Conservation (phyloP, 2,888 invertebrate genomes). For the Rotaria magnacalcarata region DNA sequence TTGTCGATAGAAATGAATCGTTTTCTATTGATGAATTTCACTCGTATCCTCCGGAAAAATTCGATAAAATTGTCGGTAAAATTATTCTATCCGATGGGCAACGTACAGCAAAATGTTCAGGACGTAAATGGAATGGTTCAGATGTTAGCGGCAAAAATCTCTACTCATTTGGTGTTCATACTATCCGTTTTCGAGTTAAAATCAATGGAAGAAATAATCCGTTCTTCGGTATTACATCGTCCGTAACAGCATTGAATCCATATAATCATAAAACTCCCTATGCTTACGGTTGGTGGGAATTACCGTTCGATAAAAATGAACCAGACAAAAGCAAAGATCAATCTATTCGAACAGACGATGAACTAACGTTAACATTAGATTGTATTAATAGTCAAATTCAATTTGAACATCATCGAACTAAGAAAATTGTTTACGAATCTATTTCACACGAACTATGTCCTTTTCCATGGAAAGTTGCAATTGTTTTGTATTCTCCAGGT, state of each 20-base stretch:
- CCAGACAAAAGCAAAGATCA: background rate
- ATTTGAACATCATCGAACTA: background rate
- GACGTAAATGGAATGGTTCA: background rate
- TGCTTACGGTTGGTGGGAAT: background rate
- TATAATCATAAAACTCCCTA: background rate
- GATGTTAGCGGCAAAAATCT: background rate
- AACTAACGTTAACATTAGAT: background rate
- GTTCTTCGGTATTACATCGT: background rate
- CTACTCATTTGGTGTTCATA: background rate
- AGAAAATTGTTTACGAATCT: background rate
- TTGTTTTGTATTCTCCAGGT: conserved; percentile 2
- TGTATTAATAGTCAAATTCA: background rate
- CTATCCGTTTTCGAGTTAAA: background rate
- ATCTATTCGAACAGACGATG: background rate
- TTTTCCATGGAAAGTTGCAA: background rate
- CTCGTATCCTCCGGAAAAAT: background rate
- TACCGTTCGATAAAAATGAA: background rate
- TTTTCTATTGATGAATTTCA: background rate
- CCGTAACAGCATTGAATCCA: background rate
- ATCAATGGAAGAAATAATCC: background rate
- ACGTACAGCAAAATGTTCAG: background rate
- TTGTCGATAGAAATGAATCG: background rate
- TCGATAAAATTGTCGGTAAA: background rate
- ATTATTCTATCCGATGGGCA: background rate
- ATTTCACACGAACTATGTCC: background rate